phyloP scores from a whole-genome alignment of 2,113 vertebrate genomes.

The Tursiops truncatus region DNA sequence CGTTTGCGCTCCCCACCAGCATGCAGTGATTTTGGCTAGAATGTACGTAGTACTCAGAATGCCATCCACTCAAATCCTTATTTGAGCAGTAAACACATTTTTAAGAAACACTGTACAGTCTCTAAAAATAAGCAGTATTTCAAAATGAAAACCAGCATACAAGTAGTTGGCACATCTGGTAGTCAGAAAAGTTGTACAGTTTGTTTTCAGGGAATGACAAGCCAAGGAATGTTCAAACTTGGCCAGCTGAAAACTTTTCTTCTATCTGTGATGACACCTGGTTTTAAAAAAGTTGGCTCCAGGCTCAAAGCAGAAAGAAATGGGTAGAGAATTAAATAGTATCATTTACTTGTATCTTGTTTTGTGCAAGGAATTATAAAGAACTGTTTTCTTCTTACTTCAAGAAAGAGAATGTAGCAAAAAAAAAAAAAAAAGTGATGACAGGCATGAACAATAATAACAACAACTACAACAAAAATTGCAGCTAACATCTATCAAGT shows the following conservation, averaged over 20 bases:
- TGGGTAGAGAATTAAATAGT: constrained; percentile 48
- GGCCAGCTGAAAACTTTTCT: constrained; percentile 63
- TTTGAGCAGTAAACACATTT: constrained; percentile 68
- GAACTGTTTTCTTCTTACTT: not conserved
- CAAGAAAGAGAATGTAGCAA: not conserved
- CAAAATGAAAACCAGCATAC: constrained; percentile 59
- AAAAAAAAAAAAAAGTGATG: not conserved
- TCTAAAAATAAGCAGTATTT: constrained; percentile 77
- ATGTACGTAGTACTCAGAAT: constrained; percentile 3
- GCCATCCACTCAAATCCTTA: constrained; percentile 4
- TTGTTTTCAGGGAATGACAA: constrained; percentile 70
- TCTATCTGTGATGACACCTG: constrained; percentile 74
- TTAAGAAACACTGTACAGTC: constrained; percentile 46
- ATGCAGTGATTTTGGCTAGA: constrained; percentile 10
- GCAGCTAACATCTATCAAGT: not conserved
- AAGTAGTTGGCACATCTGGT: constrained; percentile 72
- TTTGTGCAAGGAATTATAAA: constrained; percentile 11
- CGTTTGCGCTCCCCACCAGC: not conserved
- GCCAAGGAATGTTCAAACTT: constrained; percentile 70
- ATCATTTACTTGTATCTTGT: constrained; percentile 36
- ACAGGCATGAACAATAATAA: not conserved
- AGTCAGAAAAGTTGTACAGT: constrained; percentile 61
- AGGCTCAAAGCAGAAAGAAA: constrained; percentile 64
- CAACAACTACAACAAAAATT: not conserved
- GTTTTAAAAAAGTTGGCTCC: constrained; percentile 66